Conservation (phyloP, 2,888 invertebrate species). For the Syritta pipiens region DNA sequence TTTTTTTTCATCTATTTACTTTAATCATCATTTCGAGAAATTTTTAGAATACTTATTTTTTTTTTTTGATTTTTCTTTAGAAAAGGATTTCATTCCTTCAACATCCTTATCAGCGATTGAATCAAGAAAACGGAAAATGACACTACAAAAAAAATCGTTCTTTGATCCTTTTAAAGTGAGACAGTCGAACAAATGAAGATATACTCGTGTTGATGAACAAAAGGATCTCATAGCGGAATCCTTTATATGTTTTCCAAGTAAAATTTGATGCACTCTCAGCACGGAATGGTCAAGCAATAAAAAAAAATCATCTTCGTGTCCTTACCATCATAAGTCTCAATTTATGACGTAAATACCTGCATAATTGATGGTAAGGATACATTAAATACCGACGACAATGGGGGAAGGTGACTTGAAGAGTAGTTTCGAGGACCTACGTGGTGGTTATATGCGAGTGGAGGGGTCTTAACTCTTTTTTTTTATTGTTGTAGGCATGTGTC, state of each 20-base stretch:
- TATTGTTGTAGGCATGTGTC: slow-evolving; percentile 2
- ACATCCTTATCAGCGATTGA: slow-evolving; percentile 54
- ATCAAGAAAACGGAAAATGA: slow-evolving; percentile 59
- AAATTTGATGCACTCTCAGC: slow-evolving; percentile 45
- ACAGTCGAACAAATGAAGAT: neutral
- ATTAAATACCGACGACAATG: slow-evolving; percentile 16
- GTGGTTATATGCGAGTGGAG: too few species aligned
- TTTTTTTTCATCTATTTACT: neutral
- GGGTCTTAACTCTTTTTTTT: too few species aligned
- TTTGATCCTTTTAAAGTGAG: slow-evolving; percentile 42
- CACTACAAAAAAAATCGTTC: slow-evolving; percentile 46
- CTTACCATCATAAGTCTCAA: slow-evolving; percentile 28
- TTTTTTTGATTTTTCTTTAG: neutral
- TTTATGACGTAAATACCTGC: slow-evolving; percentile 66
- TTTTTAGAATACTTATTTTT: neutral
- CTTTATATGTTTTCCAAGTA: slow-evolving; percentile 55
- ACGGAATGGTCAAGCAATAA: slow-evolving; percentile 2
- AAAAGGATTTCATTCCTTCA: neutral
- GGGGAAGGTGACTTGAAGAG: neutral
- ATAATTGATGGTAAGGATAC: slow-evolving; percentile 48
- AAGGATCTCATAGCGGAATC: slow-evolving; percentile 27
- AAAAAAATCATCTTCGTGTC: slow-evolving; percentile 20
- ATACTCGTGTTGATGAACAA: too few species aligned
- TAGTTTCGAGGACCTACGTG: slow-evolving; percentile 24
- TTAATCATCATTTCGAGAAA: slow-evolving; percentile 5